Percentiles rank a stretch among this genome's conserved stretches.
Conservation (phyloP, 1,140 invertebrate species). For the Reticulitermes speratus region DNA sequence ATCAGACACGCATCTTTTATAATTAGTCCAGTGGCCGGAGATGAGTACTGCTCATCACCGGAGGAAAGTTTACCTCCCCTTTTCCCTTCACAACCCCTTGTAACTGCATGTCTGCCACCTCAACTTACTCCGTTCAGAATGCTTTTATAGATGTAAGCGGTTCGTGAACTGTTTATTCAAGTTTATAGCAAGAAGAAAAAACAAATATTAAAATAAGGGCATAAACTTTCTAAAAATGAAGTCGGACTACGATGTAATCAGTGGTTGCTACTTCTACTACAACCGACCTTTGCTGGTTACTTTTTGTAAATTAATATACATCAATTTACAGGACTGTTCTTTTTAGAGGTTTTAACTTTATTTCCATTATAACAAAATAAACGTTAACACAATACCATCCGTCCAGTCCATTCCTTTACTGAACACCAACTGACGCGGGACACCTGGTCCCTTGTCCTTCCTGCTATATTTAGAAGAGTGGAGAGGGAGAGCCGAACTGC, state of each 20-base stretch:
- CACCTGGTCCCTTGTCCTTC: too few relatives aligned
- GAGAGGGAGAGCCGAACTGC: too few relatives aligned
- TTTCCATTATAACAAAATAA: too few relatives aligned
- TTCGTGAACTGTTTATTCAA: neutral
- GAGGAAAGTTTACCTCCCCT: neutral
- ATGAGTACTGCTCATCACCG: neutral
- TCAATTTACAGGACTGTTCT: too few relatives aligned
- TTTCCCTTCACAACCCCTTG: neutral
- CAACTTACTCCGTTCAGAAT: neutral
- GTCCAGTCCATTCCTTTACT: too few relatives aligned
- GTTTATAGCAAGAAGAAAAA: neutral
- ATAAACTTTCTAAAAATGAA: neutral
- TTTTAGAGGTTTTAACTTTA: too few relatives aligned
- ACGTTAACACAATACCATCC: too few relatives aligned
- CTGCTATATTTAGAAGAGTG: too few relatives aligned
- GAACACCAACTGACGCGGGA: too few relatives aligned
- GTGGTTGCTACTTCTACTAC: neutral
- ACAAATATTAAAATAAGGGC: neutral
- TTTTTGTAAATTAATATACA: too few relatives aligned
- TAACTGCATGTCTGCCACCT: too few relatives aligned
- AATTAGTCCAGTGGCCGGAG: slow-evolving; percentile 4
- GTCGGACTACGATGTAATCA: neutral
- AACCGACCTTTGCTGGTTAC: too few relatives aligned
- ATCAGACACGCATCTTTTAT: neutral
- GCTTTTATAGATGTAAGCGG: neutral